phyloP scores from a whole-genome alignment of 2,113 vertebrate genomes.

The Bambusicola thoracicus region DNA sequence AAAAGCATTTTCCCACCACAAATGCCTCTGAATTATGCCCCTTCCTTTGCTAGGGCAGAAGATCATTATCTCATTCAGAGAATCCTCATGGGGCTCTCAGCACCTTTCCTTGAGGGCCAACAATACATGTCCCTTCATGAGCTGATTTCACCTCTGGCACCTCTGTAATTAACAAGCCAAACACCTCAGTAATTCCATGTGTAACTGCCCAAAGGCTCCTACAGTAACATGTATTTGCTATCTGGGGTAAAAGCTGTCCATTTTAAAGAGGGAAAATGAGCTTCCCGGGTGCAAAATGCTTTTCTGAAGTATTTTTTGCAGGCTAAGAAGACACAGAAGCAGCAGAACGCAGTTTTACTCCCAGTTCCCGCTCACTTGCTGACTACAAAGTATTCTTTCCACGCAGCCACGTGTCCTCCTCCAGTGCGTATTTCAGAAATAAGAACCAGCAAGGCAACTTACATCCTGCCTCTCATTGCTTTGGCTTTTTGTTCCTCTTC shows the following conservation, averaged over 20 bases:
- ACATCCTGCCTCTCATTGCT: conserved; percentile 96
- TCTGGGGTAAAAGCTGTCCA: neutral
- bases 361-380: neutral
- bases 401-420: neutral
- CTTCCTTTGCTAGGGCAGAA: neutral
- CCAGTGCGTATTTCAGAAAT: neutral
- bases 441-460: conserved; percentile 70
- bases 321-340: neutral
- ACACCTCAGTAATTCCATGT: neutral
- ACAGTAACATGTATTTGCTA: neutral
- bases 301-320: neutral
- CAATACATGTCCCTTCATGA: neutral
- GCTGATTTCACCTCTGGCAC: neutral
- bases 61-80: neutral
- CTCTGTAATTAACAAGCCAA: neutral
- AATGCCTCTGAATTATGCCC: neutral
- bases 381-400: neutral
- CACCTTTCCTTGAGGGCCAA: neutral
- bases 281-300: neutral
- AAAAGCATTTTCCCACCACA: neutral
- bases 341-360: neutral
- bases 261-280: neutral
- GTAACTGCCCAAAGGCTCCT: neutral
- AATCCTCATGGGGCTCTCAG: neutral
- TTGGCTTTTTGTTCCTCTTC: conserved; percentile 96